A percentile compares a stretch with the other conserved stretches of the same genome.
Conservation (phyloP, 2,113 vertebrate genomes). For the Cinclus cinclus region DNA sequence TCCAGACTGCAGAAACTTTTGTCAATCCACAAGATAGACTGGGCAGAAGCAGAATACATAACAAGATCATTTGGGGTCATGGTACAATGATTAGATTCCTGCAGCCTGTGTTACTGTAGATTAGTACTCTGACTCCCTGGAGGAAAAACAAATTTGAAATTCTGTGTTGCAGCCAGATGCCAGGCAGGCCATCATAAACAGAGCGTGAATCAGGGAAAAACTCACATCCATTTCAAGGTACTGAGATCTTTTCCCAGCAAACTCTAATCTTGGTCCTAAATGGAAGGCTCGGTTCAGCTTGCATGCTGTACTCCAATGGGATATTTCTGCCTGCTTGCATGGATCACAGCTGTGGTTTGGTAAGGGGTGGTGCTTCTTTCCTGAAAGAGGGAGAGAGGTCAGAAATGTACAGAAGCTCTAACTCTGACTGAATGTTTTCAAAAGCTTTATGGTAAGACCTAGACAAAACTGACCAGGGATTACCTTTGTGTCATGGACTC, state of each 20-base stretch:
- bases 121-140: constrained; percentile 57
- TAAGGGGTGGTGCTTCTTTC: neutral
- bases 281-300: neutral
- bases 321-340: neutral
- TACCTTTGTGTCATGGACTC: neutral
- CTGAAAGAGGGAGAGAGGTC: neutral
- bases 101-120: constrained; percentile 57
- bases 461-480: neutral
- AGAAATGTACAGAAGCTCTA: neutral
- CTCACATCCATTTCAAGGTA: neutral
- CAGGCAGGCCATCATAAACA: constrained; percentile 6
- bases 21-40: constrained; percentile 49
- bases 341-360: neutral
- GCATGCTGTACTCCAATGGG: neutral
- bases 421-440: neutral
- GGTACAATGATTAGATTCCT: constrained; percentile 65
- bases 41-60: constrained; percentile 55
- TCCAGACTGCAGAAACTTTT: constrained; percentile 65
- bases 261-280: neutral
- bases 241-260: neutral
- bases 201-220: neutral
- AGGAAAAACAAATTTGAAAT: constrained; percentile 67
- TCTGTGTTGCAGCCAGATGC: neutral
- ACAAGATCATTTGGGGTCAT: constrained; percentile 65
- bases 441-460: neutral